A percentile compares a stretch with the other conserved stretches of the same genome.
Evolutionary conservation across 2,888 invertebrate species (phyloP).

Genomic region (Magallana nippona): DNA sequence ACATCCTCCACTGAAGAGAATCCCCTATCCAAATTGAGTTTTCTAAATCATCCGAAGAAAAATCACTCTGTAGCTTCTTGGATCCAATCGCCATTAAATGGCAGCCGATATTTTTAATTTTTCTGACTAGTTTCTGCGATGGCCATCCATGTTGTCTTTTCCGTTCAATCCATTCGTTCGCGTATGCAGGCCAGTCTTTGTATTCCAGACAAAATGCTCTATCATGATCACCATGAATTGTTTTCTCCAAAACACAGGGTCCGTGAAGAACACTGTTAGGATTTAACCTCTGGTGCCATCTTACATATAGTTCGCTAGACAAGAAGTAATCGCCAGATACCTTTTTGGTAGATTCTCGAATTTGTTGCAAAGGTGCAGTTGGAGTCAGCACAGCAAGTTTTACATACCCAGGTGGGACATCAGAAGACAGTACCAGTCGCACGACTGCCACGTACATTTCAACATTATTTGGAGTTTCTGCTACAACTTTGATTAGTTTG

Average conservation of each 20-base stretch:
- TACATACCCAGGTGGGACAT: not conserved
- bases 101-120: conserved; percentile 38
- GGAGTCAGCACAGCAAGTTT: not conserved
- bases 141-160: conserved; percentile 33
- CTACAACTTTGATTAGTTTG: not conserved
- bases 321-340: not conserved
- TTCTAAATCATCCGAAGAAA: not conserved
- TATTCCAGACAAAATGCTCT: conserved; percentile 2
- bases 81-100: conserved; percentile 47
- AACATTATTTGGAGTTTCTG: not conserved
- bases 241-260: not conserved
- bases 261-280: not conserved
- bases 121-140: not conserved
- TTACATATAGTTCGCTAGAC: not conserved
- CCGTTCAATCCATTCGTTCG: conserved; percentile 25
- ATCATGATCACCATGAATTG: not conserved
- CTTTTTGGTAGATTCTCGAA: not conserved
- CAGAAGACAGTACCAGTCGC: not conserved
- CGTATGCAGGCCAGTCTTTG: conserved; percentile 1
- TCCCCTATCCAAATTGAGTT: conserved; percentile 23
- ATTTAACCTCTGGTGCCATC: not conserved
- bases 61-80: not conserved
- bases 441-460: not conserved
- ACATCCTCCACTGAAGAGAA: conserved; percentile 48
- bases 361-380: not conserved